These are phyloP conservation scores for Mizuhopecten yessoensis DNA, from an alignment of 1,140 invertebrate genomes.

Conservation along the genomic window DNA sequence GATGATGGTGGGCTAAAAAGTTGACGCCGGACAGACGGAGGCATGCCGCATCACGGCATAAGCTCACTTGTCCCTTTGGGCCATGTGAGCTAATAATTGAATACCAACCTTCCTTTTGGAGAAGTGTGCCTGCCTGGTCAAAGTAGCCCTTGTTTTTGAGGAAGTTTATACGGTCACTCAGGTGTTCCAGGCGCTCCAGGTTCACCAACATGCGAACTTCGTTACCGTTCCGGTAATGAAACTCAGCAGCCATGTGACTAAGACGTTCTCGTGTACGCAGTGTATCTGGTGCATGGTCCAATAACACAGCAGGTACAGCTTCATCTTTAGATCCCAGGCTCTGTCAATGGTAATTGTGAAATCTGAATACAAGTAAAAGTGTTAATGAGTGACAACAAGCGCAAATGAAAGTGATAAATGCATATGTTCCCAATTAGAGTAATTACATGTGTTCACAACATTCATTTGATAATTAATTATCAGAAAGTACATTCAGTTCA, in stretches of 20 bases:
- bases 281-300: constrained; percentile 65
- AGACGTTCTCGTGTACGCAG: constrained; percentile 66
- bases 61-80: neutral
- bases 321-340: constrained; percentile 61
- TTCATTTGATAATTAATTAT: too few relatives aligned
- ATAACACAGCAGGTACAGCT: constrained; percentile 63
- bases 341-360: constrained; percentile 55
- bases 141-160: constrained; percentile 68
- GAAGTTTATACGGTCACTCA: constrained; percentile 71
- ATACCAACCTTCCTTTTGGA: constrained; percentile 66
- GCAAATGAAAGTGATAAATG: too few relatives aligned
- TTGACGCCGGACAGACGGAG: too few relatives aligned
- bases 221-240: constrained; percentile 65
- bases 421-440: too few relatives aligned
- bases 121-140: constrained; percentile 66
- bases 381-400: too few relatives aligned
- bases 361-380: neutral
- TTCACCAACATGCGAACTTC: constrained; percentile 68
- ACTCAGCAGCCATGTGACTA: constrained; percentile 70
- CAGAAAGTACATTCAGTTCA: too few relatives aligned
- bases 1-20: too few relatives aligned
- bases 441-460: too few relatives aligned
- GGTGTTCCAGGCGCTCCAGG: constrained; percentile 66
- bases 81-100: neutral
- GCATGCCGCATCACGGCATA: too few relatives aligned